Evolutionary conservation across 2,888 invertebrate genomes (phyloP).

Genomic region (Cryptosula pallasiana): DNA sequence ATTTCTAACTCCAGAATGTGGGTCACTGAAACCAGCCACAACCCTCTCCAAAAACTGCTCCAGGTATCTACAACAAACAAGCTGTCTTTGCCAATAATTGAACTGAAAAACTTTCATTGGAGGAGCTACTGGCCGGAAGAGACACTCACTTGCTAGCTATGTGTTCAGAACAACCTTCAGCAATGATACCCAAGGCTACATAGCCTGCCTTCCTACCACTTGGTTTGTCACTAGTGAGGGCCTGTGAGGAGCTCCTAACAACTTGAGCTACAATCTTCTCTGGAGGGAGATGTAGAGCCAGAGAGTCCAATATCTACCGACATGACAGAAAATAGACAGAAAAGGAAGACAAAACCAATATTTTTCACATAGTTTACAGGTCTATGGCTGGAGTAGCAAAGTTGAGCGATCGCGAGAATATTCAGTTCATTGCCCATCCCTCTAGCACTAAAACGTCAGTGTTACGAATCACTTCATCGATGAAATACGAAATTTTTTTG

Average conservation of each 20-base stretch:
- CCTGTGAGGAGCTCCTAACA: conserved; percentile 54
- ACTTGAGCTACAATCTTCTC: conserved; percentile 70
- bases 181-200: conserved; percentile 67
- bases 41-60: conserved; percentile 66
- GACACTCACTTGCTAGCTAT: conserved; percentile 63
- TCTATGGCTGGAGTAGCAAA: no score
- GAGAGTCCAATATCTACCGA: conserved; percentile 62
- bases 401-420: no score
- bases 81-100: no score
- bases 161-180: conserved; percentile 73
- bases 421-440: no score
- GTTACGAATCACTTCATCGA: no score
- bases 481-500: no score
- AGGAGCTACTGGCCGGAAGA: no score
- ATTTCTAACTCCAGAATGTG: conserved; percentile 64
- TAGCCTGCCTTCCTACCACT: conserved; percentile 68
- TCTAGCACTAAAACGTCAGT: no score
- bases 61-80: conserved; percentile 56
- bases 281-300: conserved; percentile 70
- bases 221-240: conserved; percentile 61
- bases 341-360: no score
- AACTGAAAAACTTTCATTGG: no score
- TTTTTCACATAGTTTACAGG: no score
- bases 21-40: conserved; percentile 66
- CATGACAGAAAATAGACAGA: not conserved